phyloP scores from a whole-genome alignment of 2,888 invertebrate species.

The Zaprionus bogoriensis region DNA sequence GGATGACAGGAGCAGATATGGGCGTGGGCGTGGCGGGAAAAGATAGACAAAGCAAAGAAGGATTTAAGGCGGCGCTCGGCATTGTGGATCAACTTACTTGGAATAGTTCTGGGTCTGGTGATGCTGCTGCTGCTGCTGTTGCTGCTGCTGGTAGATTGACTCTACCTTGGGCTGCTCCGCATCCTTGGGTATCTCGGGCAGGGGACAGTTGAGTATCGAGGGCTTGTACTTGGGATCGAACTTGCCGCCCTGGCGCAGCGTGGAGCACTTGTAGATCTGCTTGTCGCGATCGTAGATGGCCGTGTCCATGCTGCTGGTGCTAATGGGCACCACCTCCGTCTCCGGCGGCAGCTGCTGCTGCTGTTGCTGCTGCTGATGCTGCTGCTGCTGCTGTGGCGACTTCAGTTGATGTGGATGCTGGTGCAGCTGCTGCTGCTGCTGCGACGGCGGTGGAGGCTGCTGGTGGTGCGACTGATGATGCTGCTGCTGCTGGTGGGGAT shows the following conservation, averaged over 20 bases:
- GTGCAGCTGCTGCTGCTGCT: conserved; percentile 47
- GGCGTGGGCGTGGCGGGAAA: too few species aligned
- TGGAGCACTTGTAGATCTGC: conserved; percentile 83
- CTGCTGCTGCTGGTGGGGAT: conserved; percentile 45
- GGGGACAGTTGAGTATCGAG: conserved; percentile 83
- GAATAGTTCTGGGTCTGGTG: conserved; percentile 73
- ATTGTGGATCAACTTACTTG: conserved; percentile 74
- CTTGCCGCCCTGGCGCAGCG: conserved; percentile 82
- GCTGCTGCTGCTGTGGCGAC: conserved; percentile 51
- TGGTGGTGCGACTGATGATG: conserved; percentile 53
- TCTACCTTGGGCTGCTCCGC: conserved; percentile 81
- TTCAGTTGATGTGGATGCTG: conserved; percentile 31
- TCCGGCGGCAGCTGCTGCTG: conserved; percentile 65
- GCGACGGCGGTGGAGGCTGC: conserved; percentile 13
- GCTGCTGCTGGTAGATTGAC: conserved; percentile 76
- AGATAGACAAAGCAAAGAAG: background rate
- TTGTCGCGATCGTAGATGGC: conserved; percentile 83
- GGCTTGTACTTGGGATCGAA: conserved; percentile 83
- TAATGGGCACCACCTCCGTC: conserved; percentile 62
- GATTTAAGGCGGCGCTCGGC: conserved; percentile 16
- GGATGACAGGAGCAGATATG: too few species aligned
- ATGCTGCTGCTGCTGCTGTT: conserved; percentile 69
- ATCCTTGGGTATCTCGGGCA: conserved; percentile 83
- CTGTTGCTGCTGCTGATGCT: conserved; percentile 83
- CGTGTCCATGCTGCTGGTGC: conserved; percentile 73